Evolutionary conservation across 2,888 invertebrate genomes (phyloP), one percentile per base, ranked within the genome.

Genomic region (Gonocerus acuteangulatus): DNA sequence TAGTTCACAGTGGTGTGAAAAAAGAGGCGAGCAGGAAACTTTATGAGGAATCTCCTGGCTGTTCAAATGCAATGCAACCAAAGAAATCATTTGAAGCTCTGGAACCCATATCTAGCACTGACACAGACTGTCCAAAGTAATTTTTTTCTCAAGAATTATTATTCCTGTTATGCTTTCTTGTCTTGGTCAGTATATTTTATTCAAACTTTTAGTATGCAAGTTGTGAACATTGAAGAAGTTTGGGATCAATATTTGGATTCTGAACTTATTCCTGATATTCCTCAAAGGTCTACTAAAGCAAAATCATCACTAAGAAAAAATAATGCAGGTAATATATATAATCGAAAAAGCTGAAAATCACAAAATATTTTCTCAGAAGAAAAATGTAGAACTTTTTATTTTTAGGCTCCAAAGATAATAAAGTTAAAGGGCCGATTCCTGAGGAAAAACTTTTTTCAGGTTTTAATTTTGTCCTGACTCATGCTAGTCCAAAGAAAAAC

Each of bases 391-490:
- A 16, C 9, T 45, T 27, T 18, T 44, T 57, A 9, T 3, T 23
- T 15, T 32, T 18, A 57, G 57, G 13, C 27, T 15, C 19, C 15
- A 57, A 23, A 45, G n/a, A 45, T 57, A 16, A 42, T n/a, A 22
- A 54, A 42, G 22, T 42, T 54, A 39, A 39, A 34, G 57, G 57
- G 2, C 57, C 57, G 1, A 42, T 57, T 32, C 57, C 57, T 7
- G 57, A 57, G n/a, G 18, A n/a, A 19, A 11, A 44, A 13, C 15
- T 44, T 47, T 57, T 57, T 57, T 57, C 57, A 18, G 27, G 4
- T 2, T 57, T 27, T 45, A 57, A 57, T 45, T 57, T 57, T 57
- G 47, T 57, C 11, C 45, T 57, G 32, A 57, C 57, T 18, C 57
- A 45, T 27, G 21, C 57, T 9, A 19, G 32, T 9, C 9, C 44